Base-by-base conservation (phyloP, 2,797 vertebrate species). In the Staurois parvus region DNA sequence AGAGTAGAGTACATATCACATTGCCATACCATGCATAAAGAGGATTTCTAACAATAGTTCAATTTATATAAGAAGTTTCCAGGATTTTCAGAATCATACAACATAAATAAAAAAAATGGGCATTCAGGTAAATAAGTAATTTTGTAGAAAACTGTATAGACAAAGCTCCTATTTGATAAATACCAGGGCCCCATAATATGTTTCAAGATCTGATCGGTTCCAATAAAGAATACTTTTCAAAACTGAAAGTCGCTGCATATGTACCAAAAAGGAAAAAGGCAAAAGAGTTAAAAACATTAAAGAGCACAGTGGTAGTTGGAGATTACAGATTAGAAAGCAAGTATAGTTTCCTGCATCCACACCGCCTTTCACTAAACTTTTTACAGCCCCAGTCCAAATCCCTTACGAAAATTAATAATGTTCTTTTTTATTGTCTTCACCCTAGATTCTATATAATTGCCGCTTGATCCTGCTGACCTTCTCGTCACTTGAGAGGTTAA, bases 401-500 rank as follows among this genome's bases (percentile, higher is more conserved):
- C 12, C n/a, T n/a, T 24, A 26, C 42, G 8, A 80, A 80, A 68
- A 80, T 52, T 62, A 9, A 81, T 59, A 69, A 81, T 56, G 21
- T 76, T 64, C 45, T 70, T 70, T 66, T 52, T 52, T 80, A 59
- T 34, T 80, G 77, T 52, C 48, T 10, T 78, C 11, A 15, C n/a
- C 30, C 52, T 24, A 56, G 19, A 66, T 26, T 30, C 15, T 32
- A 34, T 52, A 56, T 73, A 79, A 79, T 48, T 32, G 69, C 15
- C 24, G 26, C 45, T 86, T 86, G 73, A 86, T 76, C 84, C 73
- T 19, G 32, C 8, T 77, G 84, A 82, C 64, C 79, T 82, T 64
- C 29, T 13, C 62, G 32, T 86, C 37, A 72, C 42, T 81, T 28
- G 24, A 29, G 40, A 70, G 72, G 78, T 81, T 69, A 85, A 85